Conservation (phyloP, 2,113 vertebrate species). For the Merops nubicus region DNA sequence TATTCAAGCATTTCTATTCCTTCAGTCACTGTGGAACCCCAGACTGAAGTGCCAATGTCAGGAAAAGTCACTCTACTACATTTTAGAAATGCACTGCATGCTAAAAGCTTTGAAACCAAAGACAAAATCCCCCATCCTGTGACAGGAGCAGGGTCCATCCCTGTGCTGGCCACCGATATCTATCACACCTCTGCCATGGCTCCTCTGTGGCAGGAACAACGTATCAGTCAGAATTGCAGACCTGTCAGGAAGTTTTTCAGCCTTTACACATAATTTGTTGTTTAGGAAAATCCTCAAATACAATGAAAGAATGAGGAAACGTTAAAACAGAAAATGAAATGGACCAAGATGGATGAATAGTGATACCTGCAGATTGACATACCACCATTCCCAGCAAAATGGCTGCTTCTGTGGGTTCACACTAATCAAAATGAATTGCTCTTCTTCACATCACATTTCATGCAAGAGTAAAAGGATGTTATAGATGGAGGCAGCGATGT, state of each 20-base stretch:
- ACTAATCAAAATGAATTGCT: not conserved
- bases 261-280: not conserved
- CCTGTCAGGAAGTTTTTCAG: not conserved
- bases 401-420: not conserved
- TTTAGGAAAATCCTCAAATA: not conserved
- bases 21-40: not conserved
- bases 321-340: not conserved
- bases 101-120: not conserved
- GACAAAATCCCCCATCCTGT: not conserved
- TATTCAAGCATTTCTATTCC: accelerated
- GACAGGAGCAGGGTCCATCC: not conserved
- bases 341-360: not conserved
- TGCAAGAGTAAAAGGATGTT: not conserved
- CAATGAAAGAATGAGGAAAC: not conserved
- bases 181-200: accelerated
- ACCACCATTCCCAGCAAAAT: not conserved
- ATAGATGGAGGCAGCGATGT: not conserved
- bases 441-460: not conserved
- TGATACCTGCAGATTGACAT: accelerated
- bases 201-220: not conserved
- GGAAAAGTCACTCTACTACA: not conserved
- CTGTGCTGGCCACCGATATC: accelerated
- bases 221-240: not conserved
- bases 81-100: not conserved
- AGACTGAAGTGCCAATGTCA: not conserved